These are phyloP conservation scores for Hestina assimilis DNA, from an alignment of 1,140 invertebrate species.

Conservation along the genomic window DNA sequence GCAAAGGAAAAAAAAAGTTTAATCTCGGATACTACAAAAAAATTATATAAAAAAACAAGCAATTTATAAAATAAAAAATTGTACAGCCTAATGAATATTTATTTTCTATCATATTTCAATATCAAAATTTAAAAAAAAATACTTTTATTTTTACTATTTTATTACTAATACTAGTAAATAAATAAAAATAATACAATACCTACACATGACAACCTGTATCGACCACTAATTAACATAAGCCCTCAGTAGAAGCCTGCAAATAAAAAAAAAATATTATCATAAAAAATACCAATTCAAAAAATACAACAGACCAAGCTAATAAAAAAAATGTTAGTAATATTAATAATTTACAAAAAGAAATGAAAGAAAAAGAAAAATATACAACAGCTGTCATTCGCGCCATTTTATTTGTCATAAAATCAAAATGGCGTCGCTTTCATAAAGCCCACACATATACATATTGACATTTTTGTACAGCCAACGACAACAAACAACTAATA, in stretches of 20 bases:
- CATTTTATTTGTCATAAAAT: too few relatives aligned
- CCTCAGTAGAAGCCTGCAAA: slow-evolving; percentile 45
- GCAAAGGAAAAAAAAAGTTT: slow-evolving; percentile 21
- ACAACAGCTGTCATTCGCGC: too few relatives aligned
- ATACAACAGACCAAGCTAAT: not conserved
- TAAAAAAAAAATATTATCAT: slow-evolving; percentile 28
- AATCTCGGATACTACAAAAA: not conserved
- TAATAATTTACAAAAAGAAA: not conserved
- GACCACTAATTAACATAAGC: slow-evolving; percentile 7
- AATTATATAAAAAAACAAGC: not conserved
- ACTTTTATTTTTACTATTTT: too few relatives aligned
- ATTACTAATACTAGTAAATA: not conserved
- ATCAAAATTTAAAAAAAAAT: too few relatives aligned
- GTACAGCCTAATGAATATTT: too few relatives aligned
- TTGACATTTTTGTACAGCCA: too few relatives aligned
- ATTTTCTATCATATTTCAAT: too few relatives aligned
- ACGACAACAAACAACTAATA: too few relatives aligned
- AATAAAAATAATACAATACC: slow-evolving; percentile 26
- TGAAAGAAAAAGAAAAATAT: not conserved
- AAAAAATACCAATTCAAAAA: not conserved
- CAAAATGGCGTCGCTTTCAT: too few relatives aligned
- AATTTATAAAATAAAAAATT: not conserved
- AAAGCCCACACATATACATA: too few relatives aligned
- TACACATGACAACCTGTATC: slow-evolving; percentile 17
- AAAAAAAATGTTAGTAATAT: not conserved